Evolutionary conservation across 2,113 vertebrate species (phyloP).

Genomic region (Cochlearius cochlearius): DNA sequence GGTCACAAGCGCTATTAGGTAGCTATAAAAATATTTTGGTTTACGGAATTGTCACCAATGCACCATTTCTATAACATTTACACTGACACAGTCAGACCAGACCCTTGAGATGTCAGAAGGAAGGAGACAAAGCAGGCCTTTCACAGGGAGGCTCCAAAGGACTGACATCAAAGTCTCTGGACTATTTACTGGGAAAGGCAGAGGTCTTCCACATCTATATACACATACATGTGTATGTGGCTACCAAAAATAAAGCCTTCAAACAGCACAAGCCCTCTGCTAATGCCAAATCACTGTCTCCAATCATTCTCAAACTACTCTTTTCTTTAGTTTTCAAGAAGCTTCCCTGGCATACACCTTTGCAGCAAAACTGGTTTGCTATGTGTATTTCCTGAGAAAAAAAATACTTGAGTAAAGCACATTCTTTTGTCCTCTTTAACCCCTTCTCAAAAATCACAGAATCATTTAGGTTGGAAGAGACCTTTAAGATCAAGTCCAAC

Average conservation of each 20-base stretch:
- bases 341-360: background rate
- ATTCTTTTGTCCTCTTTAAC: background rate
- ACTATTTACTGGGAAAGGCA: background rate
- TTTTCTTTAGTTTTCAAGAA: background rate
- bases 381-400: background rate
- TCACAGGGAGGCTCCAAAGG: background rate
- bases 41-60: background rate
- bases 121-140: background rate
- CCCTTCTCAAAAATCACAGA: background rate
- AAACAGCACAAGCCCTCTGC: background rate
- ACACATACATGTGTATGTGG: fast-evolving
- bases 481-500: too few relatives aligned
- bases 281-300: background rate
- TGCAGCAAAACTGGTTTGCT: background rate
- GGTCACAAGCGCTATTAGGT: background rate
- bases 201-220: background rate
- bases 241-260: background rate
- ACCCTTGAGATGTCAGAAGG: background rate
- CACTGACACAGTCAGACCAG: background rate
- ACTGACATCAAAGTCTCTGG: background rate
- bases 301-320: background rate
- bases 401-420: background rate
- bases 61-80: background rate
- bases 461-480: too few relatives aligned
- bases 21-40: background rate